Conservation (phyloP, 2,113 vertebrate genomes). For the Nestor notabilis region DNA sequence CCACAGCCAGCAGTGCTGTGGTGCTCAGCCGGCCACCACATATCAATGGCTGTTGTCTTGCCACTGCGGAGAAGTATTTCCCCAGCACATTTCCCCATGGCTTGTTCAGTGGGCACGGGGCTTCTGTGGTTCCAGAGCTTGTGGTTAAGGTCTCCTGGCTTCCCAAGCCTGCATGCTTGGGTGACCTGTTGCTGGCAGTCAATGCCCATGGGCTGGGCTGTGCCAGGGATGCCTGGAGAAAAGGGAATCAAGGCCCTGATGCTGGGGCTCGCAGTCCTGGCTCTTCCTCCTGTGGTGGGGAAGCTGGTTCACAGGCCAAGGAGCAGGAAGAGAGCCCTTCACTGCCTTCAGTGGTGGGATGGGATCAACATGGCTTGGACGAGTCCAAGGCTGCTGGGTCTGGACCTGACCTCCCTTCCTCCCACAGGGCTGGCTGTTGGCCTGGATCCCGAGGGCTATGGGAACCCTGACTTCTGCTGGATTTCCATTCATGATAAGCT, state of each 20-base stretch:
- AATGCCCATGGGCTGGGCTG: neutral
- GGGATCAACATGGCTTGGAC: neutral
- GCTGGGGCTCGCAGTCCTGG: neutral
- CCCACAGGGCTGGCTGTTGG: slow-evolving; percentile 89
- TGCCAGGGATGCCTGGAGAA: neutral
- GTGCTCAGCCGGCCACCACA: rapidly evolving
- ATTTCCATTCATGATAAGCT: slow-evolving; percentile 97
- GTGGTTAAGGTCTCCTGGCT: neutral
- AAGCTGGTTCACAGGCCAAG: neutral
- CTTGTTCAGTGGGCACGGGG: neutral
- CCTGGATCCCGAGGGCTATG: slow-evolving; percentile 94
- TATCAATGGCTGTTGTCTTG: neutral
- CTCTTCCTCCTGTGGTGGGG: neutral
- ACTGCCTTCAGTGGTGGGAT: neutral
- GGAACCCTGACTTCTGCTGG: slow-evolving; percentile 98
- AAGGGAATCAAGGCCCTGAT: neutral
- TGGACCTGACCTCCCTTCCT: neutral
- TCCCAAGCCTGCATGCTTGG: neutral
- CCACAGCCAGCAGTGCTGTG: neutral
- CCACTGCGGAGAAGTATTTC: neutral
- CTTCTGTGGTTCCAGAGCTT: neutral
- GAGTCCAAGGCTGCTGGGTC: neutral
- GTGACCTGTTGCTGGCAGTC: neutral
- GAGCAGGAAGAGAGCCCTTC: neutral
- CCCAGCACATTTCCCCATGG: neutral